Evolutionary conservation across 2,113 vertebrate genomes (phyloP), one percentile per base, ranked within the genome.

Genomic region (Tetrao urogallus): DNA sequence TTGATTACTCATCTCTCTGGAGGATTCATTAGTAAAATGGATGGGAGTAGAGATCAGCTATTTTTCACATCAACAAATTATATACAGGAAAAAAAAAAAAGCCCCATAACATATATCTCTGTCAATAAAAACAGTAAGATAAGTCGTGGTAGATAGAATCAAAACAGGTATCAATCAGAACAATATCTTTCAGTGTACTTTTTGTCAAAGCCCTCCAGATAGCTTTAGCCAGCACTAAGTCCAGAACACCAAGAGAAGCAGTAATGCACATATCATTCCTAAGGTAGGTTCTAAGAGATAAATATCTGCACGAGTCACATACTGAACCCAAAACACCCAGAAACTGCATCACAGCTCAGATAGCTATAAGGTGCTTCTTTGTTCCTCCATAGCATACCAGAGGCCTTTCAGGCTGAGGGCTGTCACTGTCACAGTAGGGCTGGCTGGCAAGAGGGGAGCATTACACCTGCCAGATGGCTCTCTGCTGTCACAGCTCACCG

Each of bases 391-490:
- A 50, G 45, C 34, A 45, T 13, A 19, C 25, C 69, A 6, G 43
- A 82, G 22, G 18, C n/a, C 61, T 20, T 67, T 70, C 30, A 7
- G 0, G 0, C 58, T 77, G 85, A 86, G 72, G 72, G 75, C 67
- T 89, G 75, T 45, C 82, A 64, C 4, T 56, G 67, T 27, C 72
- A 82, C 32, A 34, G 56, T 48, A 67, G 0, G 2, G 36, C 71
- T 66, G 28, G 61, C 28, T 89, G 82, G 71, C 10, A 80, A 56
- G 27, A 89, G 20, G 22, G 57, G 56, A 94, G 64, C 69, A 57
- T 86, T 36, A 78, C 61, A 47, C 50, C 65, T 88, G 69, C 69
- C 90, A 92, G 82, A 86, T 78, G 82, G 88, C 73, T 88, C 48
- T 10, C 40, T 0, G 2, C 82, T 36, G 8, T 34, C 82, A 42